These are phyloP conservation scores for Paracanthobrama guichenoti DNA, from an alignment of 2,113 vertebrate species.

Conservation along the genomic window DNA sequence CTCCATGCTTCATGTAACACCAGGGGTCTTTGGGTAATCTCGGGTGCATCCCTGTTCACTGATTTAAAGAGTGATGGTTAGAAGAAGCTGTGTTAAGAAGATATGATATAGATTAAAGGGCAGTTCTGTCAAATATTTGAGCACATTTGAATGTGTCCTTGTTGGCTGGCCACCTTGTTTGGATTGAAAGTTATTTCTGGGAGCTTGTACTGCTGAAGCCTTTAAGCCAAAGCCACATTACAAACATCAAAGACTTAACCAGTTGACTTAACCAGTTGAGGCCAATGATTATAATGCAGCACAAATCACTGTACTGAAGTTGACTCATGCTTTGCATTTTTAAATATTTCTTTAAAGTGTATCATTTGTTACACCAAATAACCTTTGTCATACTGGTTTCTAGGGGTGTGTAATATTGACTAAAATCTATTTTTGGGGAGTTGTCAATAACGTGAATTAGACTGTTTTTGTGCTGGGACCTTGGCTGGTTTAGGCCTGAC, in stretches of 20 bases:
- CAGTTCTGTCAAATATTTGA: background rate
- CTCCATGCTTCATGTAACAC: background rate
- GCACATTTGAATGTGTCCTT: background rate
- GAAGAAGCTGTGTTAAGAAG: background rate
- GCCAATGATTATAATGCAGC: background rate
- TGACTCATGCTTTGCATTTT: background rate
- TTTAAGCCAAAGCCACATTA: background rate
- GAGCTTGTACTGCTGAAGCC: slow-evolving; percentile 6
- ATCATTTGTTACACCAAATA: background rate
- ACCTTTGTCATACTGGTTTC: background rate
- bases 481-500: background rate
- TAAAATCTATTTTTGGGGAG: background rate
- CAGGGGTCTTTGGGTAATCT: background rate
- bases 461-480: background rate
- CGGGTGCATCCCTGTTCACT: background rate
- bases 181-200: slow-evolving; percentile 1
- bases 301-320: background rate
- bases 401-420: background rate
- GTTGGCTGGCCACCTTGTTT: background rate
- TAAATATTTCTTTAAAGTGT: background rate
- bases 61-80: background rate
- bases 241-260: slow-evolving; percentile 1
- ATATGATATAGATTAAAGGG: background rate
- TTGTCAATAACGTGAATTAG: too few relatives aligned
- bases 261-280: slow-evolving; percentile 10